Evolutionary conservation across 2,113 vertebrate genomes (phyloP), one percentile per base, ranked within the genome.

Genomic region (Pionites leucogaster): DNA sequence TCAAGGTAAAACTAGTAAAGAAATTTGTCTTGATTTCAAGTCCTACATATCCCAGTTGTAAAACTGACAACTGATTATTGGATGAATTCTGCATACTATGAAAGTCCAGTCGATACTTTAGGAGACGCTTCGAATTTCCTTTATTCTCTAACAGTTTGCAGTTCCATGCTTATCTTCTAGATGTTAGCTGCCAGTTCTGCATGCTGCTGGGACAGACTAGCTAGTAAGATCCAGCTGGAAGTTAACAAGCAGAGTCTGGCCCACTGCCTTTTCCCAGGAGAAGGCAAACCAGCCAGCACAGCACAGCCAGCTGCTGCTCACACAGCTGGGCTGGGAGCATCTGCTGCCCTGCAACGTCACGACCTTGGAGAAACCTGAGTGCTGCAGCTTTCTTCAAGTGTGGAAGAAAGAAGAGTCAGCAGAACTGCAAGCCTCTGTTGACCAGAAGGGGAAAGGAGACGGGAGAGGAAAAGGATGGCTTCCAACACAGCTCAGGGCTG

Each of bases 311-410:
- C 69, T 77, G 69, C 64, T 42, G 52, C 55, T 62, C 0, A 0
- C 92, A 75, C 84, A 91, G 92, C 87, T 86, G 77, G 81, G 55
- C 69, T 78, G 69, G 77, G 81, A 91, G 42, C 87, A 89, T 93
- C 93, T 96, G 77, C 74, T 55, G 35, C 84, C 86, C 41, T 0
- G 0, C 50, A 44, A 18, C 1, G 0, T 28, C 69, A 46, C 1
- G 1, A 42, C 77, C 88, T 27, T 3, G 10, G 17, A 78, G 84
- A 84, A 95, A 91, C 50, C 69, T 6, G 42, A 70, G 69, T 4
- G 4, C 81, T 37, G 60, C 69, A 55, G 46, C n/a, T 81, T 74
- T 41, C 84, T 63, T 63, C 60, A 78, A 67, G 37, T 10, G 44
- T 47, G 28, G 28, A 89, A 81, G 60, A 70, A 83, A 53, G 62